Evolutionary conservation across 1,140 invertebrate genomes (phyloP).

Genomic region (Dreissena polymorpha): DNA sequence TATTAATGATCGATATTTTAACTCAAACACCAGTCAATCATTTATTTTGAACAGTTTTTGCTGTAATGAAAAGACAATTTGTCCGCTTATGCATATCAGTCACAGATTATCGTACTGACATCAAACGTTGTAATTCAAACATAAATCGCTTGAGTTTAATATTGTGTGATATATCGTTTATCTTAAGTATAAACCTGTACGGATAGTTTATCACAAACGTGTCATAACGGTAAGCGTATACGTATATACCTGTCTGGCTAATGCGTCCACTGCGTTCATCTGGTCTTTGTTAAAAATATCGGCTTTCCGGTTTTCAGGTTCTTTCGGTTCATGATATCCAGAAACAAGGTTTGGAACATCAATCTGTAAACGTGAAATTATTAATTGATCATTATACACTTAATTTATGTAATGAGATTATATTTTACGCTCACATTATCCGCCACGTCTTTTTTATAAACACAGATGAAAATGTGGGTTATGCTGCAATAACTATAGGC

Average conservation of each 20-base stretch:
- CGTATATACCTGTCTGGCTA: conserved; percentile 32
- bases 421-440: too few species aligned
- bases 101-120: neutral
- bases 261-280: conserved; percentile 26
- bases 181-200: neutral
- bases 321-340: conserved; percentile 20
- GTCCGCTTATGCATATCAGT: neutral
- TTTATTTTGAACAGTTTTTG: neutral
- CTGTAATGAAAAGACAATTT: neutral
- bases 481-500: too few species aligned
- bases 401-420: too few species aligned
- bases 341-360: conserved; percentile 19
- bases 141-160: neutral
- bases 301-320: conserved; percentile 27
- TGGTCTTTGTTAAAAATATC: conserved; percentile 20
- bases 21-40: too few species aligned
- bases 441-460: too few species aligned
- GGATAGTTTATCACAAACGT: neutral
- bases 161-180: neutral
- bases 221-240: too few species aligned
- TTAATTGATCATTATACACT: too few species aligned
- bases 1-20: too few species aligned
- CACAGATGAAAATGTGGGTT: too few species aligned
- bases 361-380: conserved; percentile 21
- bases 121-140: neutral